Percentiles rank a stretch among this genome's conserved stretches.
Evolutionary conservation across 2,888 invertebrate species (phyloP).

Genomic region (Scaptomyza flava): DNA sequence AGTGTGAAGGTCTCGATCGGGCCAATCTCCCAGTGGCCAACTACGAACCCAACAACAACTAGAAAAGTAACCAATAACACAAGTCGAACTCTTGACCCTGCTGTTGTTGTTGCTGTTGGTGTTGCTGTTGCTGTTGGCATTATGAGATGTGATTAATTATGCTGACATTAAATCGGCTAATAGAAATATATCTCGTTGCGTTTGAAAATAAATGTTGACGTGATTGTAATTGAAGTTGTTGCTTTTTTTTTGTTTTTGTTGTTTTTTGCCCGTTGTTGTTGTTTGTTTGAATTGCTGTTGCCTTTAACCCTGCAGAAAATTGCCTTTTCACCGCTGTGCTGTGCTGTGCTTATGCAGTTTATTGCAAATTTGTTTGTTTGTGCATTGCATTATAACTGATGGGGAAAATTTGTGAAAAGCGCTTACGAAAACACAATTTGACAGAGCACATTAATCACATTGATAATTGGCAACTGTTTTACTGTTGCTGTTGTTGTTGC

Average conservation of each 20-base stretch:
- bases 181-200: conserved; percentile 80
- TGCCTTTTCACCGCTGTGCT: conserved; percentile 69
- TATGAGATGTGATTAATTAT: conserved; percentile 73
- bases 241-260: conserved; percentile 30
- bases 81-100: conserved; percentile 69
- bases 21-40: conserved; percentile 36
- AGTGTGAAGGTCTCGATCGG: conserved; percentile 70
- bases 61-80: conserved; percentile 47
- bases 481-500: conserved; percentile 20
- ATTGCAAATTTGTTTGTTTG: conserved; percentile 72
- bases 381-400: conserved; percentile 68
- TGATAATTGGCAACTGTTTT: conserved; percentile 75
- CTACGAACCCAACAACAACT: conserved; percentile 17
- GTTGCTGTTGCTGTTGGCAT: conserved; percentile 31
- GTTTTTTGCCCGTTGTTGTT: conserved; percentile 24
- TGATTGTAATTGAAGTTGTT: conserved; percentile 78
- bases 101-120: conserved; percentile 28
- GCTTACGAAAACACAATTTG: conserved; percentile 74
- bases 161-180: conserved; percentile 80
- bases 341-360: conserved; percentile 55
- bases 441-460: conserved; percentile 70
- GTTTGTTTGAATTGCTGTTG: conserved; percentile 45
- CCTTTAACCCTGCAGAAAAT: conserved; percentile 71
- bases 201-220: conserved; percentile 76
- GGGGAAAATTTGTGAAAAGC: conserved; percentile 71